Evolutionary conservation across 2,797 vertebrate genomes (phyloP).

Genomic region (Loris lydekkerianus): DNA sequence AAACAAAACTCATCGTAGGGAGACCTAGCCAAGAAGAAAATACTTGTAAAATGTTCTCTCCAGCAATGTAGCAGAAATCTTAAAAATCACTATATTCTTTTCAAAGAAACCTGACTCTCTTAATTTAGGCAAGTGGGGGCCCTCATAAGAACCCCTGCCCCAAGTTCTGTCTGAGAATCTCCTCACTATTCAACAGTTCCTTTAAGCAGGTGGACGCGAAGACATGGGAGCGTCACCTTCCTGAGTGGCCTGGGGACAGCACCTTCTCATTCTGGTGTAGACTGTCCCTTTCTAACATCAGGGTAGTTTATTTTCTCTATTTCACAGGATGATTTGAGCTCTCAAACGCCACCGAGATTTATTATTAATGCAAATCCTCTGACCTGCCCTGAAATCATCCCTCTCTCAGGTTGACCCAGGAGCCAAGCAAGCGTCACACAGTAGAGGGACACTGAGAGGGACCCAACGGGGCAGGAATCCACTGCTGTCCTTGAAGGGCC

Average conservation of each 20-base stretch:
- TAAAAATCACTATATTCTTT: conserved; percentile 44
- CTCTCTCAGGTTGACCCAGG: neutral
- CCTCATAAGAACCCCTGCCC: neutral
- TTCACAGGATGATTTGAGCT: neutral
- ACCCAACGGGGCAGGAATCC: neutral
- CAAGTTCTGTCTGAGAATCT: neutral
- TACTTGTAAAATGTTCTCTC: conserved; percentile 33
- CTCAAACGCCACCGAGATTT: neutral
- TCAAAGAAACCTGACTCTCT: conserved; percentile 19
- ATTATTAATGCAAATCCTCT: neutral
- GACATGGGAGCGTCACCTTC: neutral
- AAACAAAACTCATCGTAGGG: neutral
- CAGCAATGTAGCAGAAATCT: conserved; percentile 11
- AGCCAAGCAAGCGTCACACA: neutral
- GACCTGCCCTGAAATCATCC: neutral
- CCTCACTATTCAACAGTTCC: neutral
- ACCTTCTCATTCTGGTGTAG: neutral
- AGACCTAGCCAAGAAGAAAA: conserved; percentile 49
- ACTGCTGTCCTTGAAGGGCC: neutral
- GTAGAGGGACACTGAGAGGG: neutral
- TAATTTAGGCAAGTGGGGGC: neutral
- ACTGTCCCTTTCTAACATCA: conserved; percentile 39
- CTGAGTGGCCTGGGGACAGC: neutral
- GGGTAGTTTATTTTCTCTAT: neutral
- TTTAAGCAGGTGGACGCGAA: neutral